Evolutionary conservation across 2,797 vertebrate genomes (phyloP).

Genomic region (Pantherophis vulpinus): DNA sequence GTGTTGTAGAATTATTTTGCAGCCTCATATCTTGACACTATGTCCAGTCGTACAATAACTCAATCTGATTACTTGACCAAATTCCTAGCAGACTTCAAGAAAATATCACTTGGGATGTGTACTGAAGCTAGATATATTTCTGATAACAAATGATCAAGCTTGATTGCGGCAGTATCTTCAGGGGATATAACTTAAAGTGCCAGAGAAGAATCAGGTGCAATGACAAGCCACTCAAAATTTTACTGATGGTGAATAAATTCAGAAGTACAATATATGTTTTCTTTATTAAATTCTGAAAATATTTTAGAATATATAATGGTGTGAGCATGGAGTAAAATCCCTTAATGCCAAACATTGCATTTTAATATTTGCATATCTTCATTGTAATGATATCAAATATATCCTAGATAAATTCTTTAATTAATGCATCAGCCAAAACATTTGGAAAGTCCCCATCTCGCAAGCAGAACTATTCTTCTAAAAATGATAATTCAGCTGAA

Average conservation of each 20-base stretch:
- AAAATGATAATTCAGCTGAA: conserved; percentile 79
- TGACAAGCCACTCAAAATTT: neutral
- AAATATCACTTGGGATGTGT: neutral
- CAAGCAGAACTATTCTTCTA: conserved; percentile 75
- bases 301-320: neutral
- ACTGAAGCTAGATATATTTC: neutral
- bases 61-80: neutral
- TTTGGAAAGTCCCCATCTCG: conserved; percentile 76
- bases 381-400: conserved; percentile 26
- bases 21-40: neutral
- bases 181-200: neutral
- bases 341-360: neutral
- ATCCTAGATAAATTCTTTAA: conserved; percentile 71
- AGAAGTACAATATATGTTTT: neutral
- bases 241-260: neutral
- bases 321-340: neutral
- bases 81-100: neutral
- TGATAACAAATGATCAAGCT: neutral
- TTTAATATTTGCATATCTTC: neutral
- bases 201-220: neutral
- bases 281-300: neutral
- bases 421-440: conserved; percentile 79
- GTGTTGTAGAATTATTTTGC: neutral
- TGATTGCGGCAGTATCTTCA: neutral
- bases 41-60: neutral